Conservation (phyloP, 2,113 vertebrate genomes). For the Vulpes ferrilata region DNA sequence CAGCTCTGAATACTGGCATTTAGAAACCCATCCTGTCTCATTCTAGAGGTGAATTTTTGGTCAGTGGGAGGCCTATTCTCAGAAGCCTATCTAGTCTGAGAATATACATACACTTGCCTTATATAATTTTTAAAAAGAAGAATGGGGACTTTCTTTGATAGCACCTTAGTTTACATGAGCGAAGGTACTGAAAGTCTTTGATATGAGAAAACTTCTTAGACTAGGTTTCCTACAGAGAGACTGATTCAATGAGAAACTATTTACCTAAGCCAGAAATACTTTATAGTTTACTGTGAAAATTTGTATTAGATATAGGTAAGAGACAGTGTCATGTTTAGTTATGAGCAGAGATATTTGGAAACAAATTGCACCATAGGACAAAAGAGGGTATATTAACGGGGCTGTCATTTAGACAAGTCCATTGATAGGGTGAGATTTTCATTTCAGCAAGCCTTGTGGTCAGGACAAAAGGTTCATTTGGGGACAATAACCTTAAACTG, state of each 20-base stretch:
- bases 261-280: conserved; percentile 13
- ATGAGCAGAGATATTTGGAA: not conserved
- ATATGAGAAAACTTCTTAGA: not conserved
- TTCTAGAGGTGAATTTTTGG: conserved; percentile 20
- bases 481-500: not conserved
- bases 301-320: conserved; percentile 25
- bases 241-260: not conserved
- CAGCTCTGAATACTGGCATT: conserved; percentile 43
- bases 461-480: not conserved
- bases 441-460: not conserved
- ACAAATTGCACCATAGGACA: not conserved
- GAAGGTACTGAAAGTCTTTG: conserved; percentile 40
- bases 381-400: conserved; percentile 1
- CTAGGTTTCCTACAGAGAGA: not conserved
- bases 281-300: conserved; percentile 23
- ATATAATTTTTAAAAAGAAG: conserved; percentile 25
- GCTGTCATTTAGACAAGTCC: not conserved
- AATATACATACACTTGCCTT: conserved; percentile 7
- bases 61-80: conserved; percentile 15
- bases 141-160: not conserved
- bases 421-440: not conserved
- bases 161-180: not conserved
- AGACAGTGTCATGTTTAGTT: conserved; percentile 16
- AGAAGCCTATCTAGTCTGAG: conserved; percentile 4
- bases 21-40: conserved; percentile 47